Percentiles rank a stretch among this genome's conserved stretches.
Evolutionary conservation across 1,140 invertebrate genomes (phyloP).

Genomic region (Papilio machaon): DNA sequence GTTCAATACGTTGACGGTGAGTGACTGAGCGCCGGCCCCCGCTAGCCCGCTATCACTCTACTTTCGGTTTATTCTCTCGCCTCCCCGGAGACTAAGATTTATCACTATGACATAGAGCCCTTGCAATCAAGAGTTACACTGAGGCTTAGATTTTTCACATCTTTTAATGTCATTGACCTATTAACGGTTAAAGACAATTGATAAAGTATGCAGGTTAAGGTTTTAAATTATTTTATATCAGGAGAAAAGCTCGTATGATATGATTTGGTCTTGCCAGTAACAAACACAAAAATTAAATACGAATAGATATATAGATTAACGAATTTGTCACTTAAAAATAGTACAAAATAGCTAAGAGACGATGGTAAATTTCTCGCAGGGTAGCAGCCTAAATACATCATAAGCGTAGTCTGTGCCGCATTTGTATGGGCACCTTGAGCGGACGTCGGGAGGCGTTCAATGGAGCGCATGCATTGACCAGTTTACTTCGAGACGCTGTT

Average conservation of each 20-base stretch:
- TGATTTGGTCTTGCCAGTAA: background rate
- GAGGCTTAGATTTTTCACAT: constrained; percentile 9
- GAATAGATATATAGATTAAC: background rate
- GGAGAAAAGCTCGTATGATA: too few relatives aligned
- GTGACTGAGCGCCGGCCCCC: constrained; percentile 67
- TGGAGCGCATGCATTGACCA: constrained; percentile 35
- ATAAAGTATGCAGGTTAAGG: background rate
- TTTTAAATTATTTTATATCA: too few relatives aligned
- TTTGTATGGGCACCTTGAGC: constrained; percentile 50
- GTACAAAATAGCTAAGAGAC: constrained; percentile 1
- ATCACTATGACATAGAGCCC: constrained; percentile 63
- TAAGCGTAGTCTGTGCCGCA: constrained; percentile 43
- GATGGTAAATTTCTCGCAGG: constrained; percentile 61
- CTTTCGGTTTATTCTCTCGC: constrained; percentile 70
- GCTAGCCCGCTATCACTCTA: constrained; percentile 65
- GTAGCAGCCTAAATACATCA: constrained; percentile 59
- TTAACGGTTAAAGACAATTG: constrained; percentile 1
- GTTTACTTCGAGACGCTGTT: constrained; percentile 29
- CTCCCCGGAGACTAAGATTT: constrained; percentile 72
- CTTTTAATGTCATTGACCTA: background rate
- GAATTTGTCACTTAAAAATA: background rate
- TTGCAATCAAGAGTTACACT: constrained; percentile 56
- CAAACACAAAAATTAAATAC: background rate
- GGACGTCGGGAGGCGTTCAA: constrained; percentile 23
- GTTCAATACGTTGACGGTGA: constrained; percentile 63